A percentile compares a stretch with the other conserved stretches of the same genome.
Conservation (phyloP, 2,797 vertebrate species). For the Pogonophryne albipinna region DNA sequence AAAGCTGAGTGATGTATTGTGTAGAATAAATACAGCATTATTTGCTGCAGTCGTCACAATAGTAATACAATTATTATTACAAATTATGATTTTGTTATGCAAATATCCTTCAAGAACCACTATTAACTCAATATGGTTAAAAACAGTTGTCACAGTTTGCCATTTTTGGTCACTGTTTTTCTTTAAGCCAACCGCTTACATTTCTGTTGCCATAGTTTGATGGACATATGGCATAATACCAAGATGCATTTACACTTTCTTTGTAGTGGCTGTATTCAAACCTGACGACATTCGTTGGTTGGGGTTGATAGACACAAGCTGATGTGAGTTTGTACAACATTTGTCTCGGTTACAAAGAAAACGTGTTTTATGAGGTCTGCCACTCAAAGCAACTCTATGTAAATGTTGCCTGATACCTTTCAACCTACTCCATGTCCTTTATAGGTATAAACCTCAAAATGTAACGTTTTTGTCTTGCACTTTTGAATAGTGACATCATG, state of each 20-base stretch:
- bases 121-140: too few species aligned
- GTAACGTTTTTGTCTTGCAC: not conserved
- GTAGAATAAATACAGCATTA: not conserved
- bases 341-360: not conserved
- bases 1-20: not conserved
- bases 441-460: not conserved
- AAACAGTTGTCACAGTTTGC: too few species aligned
- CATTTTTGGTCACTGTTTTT: too few species aligned
- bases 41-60: too few species aligned
- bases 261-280: not conserved
- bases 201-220: not conserved
- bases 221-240: not conserved
- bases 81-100: too few species aligned
- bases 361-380: not conserved
- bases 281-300: too few species aligned
- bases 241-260: not conserved
- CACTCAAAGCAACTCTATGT: not conserved
- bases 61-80: too few species aligned
- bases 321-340: not conserved
- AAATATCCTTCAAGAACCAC: too few species aligned
- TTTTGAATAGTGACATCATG: conserved; percentile 22
- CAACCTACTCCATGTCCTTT: not conserved
- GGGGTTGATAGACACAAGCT: not conserved
- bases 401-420: not conserved
- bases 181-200: not conserved